Evolutionary conservation across 1,140 invertebrate genomes (phyloP).

Genomic region (Acyrthosiphon pisum): DNA sequence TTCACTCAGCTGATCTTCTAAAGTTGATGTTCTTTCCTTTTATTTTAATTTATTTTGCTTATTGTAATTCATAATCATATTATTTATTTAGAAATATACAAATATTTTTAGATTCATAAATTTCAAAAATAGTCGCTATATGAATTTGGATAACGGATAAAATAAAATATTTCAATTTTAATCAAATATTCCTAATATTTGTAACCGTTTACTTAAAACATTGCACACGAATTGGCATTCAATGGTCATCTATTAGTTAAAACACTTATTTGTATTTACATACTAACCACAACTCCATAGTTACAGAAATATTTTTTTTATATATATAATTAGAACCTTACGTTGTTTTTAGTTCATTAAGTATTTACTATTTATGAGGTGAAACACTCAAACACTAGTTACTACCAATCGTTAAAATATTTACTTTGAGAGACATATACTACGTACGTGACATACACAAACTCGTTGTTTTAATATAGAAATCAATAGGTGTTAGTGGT

Average conservation of each 20-base stretch:
- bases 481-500: constrained; percentile 41
- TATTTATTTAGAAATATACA: no score
- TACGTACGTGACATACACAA: neutral
- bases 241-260: neutral
- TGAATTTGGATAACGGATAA: neutral
- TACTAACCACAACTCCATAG: neutral
- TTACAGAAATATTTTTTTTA: neutral
- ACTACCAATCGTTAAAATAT: constrained; percentile 17
- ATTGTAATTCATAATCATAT: no score
- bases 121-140: no score
- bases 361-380: neutral
- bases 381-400: neutral
- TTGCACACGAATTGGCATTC: neutral
- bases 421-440: constrained; percentile 14
- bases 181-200: neutral
- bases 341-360: neutral
- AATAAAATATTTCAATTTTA: neutral
- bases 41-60: no score
- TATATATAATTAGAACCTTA: neutral
- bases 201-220: neutral
- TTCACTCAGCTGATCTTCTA: no score
- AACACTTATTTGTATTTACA: neutral
- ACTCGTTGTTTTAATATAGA: constrained; percentile 33
- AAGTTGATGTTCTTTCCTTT: no score
- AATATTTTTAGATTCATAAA: no score